Conservation (phyloP, 2,888 invertebrate species). For the Liposcelis brunnea region DNA sequence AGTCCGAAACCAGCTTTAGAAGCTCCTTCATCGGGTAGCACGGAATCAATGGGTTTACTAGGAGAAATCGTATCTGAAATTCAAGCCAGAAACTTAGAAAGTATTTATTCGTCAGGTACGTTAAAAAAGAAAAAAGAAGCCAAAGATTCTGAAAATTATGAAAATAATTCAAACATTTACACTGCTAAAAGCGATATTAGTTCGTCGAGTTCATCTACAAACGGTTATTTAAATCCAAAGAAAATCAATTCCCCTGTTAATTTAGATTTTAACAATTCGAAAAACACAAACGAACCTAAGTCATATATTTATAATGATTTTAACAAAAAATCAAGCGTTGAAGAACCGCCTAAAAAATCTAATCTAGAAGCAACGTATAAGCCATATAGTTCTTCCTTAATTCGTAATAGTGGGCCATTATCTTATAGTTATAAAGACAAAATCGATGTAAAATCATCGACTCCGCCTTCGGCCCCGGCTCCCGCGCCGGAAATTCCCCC, state of each 20-base stretch:
- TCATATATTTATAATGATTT: conserved; percentile 7
- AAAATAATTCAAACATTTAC: conserved; percentile 21
- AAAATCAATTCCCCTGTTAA: conserved; percentile 29
- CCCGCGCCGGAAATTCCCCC: conserved; percentile 3
- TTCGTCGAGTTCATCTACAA: conserved; percentile 43
- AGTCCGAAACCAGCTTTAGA: not conserved
- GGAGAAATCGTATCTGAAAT: conserved; percentile 80
- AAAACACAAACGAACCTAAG: conserved; percentile 19
- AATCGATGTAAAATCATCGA: conserved; percentile 12
- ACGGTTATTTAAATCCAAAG: conserved; percentile 55
- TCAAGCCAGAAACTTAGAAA: conserved; percentile 68
- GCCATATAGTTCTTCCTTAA: conserved; percentile 18
- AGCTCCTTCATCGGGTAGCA: conserved; percentile 30
- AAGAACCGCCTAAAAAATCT: conserved; percentile 17
- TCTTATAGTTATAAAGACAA: conserved; percentile 16
- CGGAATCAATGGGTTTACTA: conserved; percentile 57
- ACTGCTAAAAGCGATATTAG: conserved; percentile 13
- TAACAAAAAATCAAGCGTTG: conserved; percentile 21
- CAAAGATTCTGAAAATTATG: conserved; percentile 25
- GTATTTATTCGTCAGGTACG: conserved; percentile 68
- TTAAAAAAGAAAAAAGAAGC: conserved; percentile 40
- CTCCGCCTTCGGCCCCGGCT: too few relatives aligned
- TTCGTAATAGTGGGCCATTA: conserved; percentile 19
- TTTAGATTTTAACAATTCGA: conserved; percentile 18
- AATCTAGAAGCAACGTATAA: conserved; percentile 15